These are phyloP conservation scores for Hippotragus niger DNA, from an alignment of 2,113 vertebrate genomes.

Conservation along the genomic window DNA sequence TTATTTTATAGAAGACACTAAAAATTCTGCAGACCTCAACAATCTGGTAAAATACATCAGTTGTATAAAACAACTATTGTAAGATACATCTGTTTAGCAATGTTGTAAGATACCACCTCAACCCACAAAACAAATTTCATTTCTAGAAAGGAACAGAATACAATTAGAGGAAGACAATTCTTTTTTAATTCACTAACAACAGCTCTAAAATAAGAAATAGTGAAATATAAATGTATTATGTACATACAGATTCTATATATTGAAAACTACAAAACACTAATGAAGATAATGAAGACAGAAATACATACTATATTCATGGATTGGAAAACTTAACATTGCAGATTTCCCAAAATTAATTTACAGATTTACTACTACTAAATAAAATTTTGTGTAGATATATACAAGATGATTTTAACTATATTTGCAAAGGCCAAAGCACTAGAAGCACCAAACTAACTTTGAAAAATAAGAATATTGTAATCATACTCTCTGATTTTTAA, in stretches of 20 bases:
- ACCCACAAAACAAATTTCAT: not conserved
- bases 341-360: not conserved
- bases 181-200: no score
- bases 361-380: not conserved
- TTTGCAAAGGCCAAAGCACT: not conserved
- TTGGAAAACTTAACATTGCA: not conserved
- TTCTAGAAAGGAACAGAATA: not conserved
- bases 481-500: not conserved
- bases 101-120: not conserved
- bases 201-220: not conserved
- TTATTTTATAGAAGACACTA: not conserved
- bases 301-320: not conserved
- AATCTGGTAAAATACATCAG: not conserved
- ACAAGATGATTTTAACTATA: not conserved
- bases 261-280: not conserved
- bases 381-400: not conserved
- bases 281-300: not conserved
- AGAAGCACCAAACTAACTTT: not conserved
- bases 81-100: not conserved
- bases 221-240: not conserved
- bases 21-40: not conserved
- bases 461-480: not conserved
- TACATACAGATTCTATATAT: not conserved
- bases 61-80: not conserved
- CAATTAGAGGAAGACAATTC: not conserved